Base-by-base conservation (phyloP, 1,140 invertebrate species). In the Danaus melanippus region DNA sequence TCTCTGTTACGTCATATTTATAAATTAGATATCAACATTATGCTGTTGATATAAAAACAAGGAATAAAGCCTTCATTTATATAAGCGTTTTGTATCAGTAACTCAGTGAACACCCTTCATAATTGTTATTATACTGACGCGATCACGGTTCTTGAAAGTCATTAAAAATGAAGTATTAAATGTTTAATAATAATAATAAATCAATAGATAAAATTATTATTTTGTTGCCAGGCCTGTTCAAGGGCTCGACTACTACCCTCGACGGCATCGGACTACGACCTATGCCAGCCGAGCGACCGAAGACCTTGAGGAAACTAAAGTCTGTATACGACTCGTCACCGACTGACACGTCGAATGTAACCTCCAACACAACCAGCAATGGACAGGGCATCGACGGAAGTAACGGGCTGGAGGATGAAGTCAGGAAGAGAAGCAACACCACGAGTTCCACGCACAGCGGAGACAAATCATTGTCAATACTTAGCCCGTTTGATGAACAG, bases 401-500 rank as follows among this genome's bases (percentile, higher is more conserved):
- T 70, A 59, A 83, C 53, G 79, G 79, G 1, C 54, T 74, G 9
- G 85, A 83, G 43, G 83, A 81, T 9, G 81, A 84, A 44, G 73
- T 80, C 56, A 71, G 81, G 44, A 68, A 74, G 50, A 66, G 83
- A 43, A 73, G 77, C 56, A 87, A 84, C 50, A 88, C 81, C 5
- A 86, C 72, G 51, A 78, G 75, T 6, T 86, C 86, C 3, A 81
- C 73, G 10, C 81, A 87, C 21, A 86, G 83, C 39, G 74, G 74
- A 11, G 89, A 90, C 55, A 92, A 92, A 69, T 90, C 90, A 6
- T 86, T 93, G 50, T 93, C 92, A 10, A 91, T 94, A 51, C 90
- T 96, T 60, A 96, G 94, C 71, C 94, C 95, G 0, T 96, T 97
- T 79, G 95, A 97, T 88, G 95, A 97, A 73, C 91, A 91, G 78